Percentiles rank a stretch among this genome's conserved stretches.
Evolutionary conservation across 2,113 vertebrate genomes (phyloP).

Genomic region (Petrocephalus microphthalmus): DNA sequence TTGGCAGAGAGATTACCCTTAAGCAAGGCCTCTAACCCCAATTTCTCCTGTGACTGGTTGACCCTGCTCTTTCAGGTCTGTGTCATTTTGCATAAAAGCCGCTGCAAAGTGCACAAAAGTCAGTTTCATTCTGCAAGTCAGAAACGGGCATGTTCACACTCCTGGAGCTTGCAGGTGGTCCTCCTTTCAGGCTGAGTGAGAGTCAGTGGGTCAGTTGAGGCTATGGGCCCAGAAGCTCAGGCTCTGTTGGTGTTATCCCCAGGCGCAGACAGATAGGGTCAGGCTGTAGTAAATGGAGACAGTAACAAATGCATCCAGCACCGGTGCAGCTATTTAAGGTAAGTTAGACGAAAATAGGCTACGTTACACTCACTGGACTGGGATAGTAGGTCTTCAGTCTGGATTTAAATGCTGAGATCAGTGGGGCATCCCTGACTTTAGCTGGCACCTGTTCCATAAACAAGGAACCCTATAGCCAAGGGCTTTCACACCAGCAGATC

Average conservation of each 20-base stretch:
- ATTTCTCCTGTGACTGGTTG: neutral
- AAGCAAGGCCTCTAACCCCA: neutral
- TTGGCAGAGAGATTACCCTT: neutral
- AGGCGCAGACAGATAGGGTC: neutral
- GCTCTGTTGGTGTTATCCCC: neutral
- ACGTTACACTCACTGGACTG: neutral
- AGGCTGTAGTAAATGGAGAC: neutral
- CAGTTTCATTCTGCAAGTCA: neutral
- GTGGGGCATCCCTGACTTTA: neutral
- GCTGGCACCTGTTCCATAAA: neutral
- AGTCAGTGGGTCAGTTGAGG: neutral
- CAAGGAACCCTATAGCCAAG: neutral
- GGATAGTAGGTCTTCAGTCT: neutral
- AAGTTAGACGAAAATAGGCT: neutral
- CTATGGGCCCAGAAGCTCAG: neutral
- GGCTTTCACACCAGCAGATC: neutral
- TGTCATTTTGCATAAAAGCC: neutral
- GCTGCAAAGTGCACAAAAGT: neutral
- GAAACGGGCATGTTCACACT: neutral
- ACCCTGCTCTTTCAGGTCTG: neutral
- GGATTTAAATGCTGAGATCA: neutral
- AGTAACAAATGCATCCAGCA: neutral
- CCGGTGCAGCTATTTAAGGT: neutral
- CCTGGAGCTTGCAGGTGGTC: neutral
- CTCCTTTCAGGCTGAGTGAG: neutral